Evolutionary conservation across 2,113 vertebrate species (phyloP).

Genomic region (Uropsilus gracilis): DNA sequence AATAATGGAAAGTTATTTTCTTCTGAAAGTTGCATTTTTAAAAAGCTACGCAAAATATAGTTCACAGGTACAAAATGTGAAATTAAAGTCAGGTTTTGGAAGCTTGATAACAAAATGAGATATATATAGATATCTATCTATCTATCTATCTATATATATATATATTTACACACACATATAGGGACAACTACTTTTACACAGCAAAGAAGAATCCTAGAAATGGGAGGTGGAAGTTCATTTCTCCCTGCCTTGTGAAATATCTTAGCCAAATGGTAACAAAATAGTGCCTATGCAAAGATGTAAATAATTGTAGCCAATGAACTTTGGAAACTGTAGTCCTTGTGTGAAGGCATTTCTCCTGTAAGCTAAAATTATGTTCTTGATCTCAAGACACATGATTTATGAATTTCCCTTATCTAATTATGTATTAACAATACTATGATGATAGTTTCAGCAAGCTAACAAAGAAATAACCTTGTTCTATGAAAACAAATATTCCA

Average conservation of each 20-base stretch:
- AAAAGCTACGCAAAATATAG: neutral
- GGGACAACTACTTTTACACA: neutral
- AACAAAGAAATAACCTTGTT: neutral
- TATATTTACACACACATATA: no score
- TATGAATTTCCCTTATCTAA: neutral
- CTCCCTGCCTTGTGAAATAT: neutral
- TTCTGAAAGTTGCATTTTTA: neutral
- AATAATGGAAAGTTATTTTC: neutral
- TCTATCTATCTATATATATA: no score
- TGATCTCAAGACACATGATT: neutral
- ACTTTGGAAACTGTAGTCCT: neutral
- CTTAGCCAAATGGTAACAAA: neutral
- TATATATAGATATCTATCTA: no score
- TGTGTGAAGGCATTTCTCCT: neutral
- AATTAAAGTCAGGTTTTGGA: neutral
- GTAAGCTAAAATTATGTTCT: neutral
- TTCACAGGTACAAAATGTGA: neutral
- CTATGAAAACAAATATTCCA: neutral
- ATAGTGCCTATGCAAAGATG: no score
- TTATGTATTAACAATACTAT: neutral
- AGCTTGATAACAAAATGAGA: neutral
- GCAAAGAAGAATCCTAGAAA: neutral
- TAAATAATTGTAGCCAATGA: neutral
- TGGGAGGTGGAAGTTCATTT: neutral
- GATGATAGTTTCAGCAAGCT: neutral